Conservation (phyloP, 2,113 vertebrate species). For the Dascyllus trimaculatus region DNA sequence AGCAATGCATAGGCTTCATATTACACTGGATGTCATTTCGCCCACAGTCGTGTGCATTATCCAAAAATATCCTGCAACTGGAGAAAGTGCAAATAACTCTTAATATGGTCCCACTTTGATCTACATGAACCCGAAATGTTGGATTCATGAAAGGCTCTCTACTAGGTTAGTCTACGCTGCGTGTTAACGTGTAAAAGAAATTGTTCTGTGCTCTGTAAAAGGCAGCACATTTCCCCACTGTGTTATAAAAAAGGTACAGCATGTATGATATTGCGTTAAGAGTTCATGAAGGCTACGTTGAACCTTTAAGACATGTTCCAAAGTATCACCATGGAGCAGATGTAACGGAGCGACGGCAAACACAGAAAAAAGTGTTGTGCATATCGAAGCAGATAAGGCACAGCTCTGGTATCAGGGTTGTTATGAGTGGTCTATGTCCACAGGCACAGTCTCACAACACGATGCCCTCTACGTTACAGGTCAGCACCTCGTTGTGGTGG, state of each 20-base stretch:
- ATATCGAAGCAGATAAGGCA: conserved; percentile 72
- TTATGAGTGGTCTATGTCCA: background rate
- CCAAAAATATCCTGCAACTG: conserved; percentile 10
- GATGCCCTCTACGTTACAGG: conserved; percentile 82
- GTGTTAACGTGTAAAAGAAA: background rate
- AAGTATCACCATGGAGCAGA: conserved; percentile 16
- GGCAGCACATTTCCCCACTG: background rate
- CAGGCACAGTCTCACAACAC: conserved; percentile 63
- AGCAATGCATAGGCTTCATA: conserved; percentile 29
- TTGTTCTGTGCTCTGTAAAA: background rate
- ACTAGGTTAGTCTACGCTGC: conserved; percentile 2
- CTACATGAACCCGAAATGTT: background rate
- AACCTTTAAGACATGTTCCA: conserved; percentile 29
- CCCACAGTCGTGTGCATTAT: conserved; percentile 22
- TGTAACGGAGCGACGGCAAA: conserved; percentile 36
- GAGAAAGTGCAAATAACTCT: conserved; percentile 54
- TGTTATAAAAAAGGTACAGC: conserved; percentile 12
- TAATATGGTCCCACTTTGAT: conserved; percentile 33
- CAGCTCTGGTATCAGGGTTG: conserved; percentile 31
- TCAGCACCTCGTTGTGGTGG: conserved; percentile 87
- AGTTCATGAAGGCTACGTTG: conserved; percentile 31
- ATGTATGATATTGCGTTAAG: conserved; percentile 14
- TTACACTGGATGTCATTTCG: conserved; percentile 12
- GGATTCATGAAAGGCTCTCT: conserved; percentile 3
- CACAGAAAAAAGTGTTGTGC: conserved; percentile 42